phyloP scores from a whole-genome alignment of 2,113 vertebrate genomes.

The Brienomyrus longianalis region DNA sequence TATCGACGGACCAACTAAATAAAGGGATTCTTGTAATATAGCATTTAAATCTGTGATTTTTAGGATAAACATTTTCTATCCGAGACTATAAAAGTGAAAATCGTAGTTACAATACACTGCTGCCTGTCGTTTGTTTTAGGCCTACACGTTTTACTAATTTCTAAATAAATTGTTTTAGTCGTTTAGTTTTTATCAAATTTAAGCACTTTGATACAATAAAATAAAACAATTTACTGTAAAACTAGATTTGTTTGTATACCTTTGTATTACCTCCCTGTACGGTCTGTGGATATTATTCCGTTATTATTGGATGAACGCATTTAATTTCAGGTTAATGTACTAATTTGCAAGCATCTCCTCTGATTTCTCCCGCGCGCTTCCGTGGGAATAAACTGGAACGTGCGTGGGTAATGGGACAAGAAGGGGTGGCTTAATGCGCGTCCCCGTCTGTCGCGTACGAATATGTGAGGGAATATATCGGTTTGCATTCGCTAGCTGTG shows the following conservation, averaged over 20 bases:
- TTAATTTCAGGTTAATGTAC: constrained; percentile 44
- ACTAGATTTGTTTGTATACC: background rate
- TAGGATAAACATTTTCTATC: background rate
- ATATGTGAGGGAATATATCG: constrained; percentile 5
- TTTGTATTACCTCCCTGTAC: background rate
- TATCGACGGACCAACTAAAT: background rate
- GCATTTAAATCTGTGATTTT: background rate
- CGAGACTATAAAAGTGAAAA: background rate
- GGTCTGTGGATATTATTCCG: background rate
- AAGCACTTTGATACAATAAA: background rate
- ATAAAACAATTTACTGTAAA: background rate
- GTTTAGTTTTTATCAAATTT: background rate
- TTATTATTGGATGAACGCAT: constrained; percentile 34
- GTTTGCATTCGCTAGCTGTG: constrained; percentile 18
- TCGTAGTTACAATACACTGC: background rate
- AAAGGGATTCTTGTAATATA: background rate
- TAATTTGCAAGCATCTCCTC: constrained; percentile 24
- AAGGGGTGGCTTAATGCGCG: constrained; percentile 50
- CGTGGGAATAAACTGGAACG: constrained; percentile 19
- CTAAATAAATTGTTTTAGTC: background rate
- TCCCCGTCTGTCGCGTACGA: constrained; percentile 36
- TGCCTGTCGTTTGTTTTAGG: background rate
- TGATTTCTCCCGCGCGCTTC: constrained; percentile 18
- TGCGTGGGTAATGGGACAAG: constrained; percentile 34
- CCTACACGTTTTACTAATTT: background rate